A percentile compares a stretch with the other conserved stretches of the same genome.
These are phyloP conservation scores for Dicyrtoma fusca DNA, from an alignment of 2,888 invertebrate species.

Conservation along the genomic window DNA sequence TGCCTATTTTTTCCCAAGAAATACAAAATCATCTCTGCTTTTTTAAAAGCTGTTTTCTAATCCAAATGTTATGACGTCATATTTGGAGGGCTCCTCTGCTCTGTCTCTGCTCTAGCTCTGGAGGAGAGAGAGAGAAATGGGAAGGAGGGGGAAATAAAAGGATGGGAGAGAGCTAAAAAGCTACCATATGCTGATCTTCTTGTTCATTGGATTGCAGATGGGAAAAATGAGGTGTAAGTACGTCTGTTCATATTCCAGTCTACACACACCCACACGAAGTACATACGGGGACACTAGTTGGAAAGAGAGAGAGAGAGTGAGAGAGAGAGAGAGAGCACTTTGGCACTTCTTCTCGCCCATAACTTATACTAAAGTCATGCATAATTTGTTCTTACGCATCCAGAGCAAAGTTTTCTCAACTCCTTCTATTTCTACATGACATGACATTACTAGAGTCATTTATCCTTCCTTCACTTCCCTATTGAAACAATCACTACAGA, in stretches of 20 bases:
- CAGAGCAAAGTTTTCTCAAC: constrained; percentile 12
- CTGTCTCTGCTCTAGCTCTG: constrained; percentile 5
- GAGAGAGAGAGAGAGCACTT: constrained; percentile 21
- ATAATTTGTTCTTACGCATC: constrained; percentile 23
- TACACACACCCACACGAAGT: no score
- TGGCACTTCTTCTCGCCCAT: constrained; percentile 21
- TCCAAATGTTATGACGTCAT: no score
- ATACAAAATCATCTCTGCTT: neutral
- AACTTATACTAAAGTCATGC: constrained; percentile 18
- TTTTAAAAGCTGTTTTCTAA: no score
- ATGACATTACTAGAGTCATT: constrained; percentile 30
- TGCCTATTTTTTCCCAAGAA: neutral
- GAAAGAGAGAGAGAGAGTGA: no score
- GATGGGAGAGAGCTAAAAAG: neutral
- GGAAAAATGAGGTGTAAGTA: neutral
- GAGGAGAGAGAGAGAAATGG: neutral
- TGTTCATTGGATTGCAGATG: neutral
- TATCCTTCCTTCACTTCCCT: constrained; percentile 15
- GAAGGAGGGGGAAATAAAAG: neutral
- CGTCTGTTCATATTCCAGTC: no score
- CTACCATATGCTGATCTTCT: no score
- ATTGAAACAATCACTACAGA: constrained; percentile 15
- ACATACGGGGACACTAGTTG: no score
- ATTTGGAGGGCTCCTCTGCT: no score
- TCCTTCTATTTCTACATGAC: constrained; percentile 10